phyloP scores from a whole-genome alignment of 2,113 vertebrate genomes.

The Saccopteryx leptura region DNA sequence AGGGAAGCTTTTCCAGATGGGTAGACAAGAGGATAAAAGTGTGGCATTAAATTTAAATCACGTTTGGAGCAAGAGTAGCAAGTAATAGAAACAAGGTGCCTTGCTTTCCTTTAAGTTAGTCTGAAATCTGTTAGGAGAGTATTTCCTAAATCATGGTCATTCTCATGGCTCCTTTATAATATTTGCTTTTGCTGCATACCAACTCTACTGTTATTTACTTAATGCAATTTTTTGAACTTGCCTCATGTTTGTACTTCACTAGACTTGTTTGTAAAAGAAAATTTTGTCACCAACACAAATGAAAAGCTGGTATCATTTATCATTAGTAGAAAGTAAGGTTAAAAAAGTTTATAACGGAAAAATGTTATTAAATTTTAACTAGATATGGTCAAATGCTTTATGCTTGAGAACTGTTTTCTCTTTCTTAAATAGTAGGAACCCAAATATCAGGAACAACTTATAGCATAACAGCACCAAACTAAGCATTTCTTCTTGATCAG shows the following conservation, averaged over 20 bases:
- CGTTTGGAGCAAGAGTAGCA: background rate
- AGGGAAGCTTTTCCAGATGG: background rate
- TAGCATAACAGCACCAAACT: background rate
- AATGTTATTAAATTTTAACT: background rate
- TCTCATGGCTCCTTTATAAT: background rate
- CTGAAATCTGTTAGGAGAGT: background rate
- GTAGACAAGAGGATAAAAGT: background rate
- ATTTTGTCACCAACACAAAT: slow-evolving; percentile 10
- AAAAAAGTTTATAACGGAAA: background rate
- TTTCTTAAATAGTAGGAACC: slow-evolving; percentile 24
- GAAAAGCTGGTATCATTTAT: slow-evolving; percentile 4
- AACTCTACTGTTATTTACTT: background rate
- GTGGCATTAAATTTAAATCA: background rate
- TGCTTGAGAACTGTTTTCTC: background rate
- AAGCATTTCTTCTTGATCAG: background rate
- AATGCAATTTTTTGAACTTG: background rate
- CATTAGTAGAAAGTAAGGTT: slow-evolving; percentile 38
- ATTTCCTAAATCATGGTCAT: slow-evolving; percentile 7
- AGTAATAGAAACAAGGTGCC: background rate
- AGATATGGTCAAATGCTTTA: background rate
- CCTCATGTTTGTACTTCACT: background rate
- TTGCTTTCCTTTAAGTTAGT: background rate
- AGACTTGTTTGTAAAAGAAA: background rate
- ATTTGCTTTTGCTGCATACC: background rate
- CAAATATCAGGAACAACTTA: background rate